Percentiles rank a stretch among this genome's conserved stretches.
These are phyloP conservation scores for Lochmaea capreae DNA, from an alignment of 2,888 invertebrate genomes.

Conservation along the genomic window DNA sequence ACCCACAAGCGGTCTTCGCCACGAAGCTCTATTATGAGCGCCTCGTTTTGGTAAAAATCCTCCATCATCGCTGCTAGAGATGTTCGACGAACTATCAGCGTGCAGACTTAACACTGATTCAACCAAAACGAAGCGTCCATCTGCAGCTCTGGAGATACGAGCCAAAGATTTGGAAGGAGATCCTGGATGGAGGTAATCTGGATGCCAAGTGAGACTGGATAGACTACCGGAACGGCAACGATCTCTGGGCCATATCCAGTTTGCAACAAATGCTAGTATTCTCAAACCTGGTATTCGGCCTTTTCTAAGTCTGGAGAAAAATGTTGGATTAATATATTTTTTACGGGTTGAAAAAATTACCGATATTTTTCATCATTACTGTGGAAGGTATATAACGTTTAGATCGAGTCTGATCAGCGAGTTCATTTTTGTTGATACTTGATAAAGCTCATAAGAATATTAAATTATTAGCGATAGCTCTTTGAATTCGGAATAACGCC, in stretches of 20 bases:
- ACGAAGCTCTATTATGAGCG: conserved; percentile 70
- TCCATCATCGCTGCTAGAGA: conserved; percentile 82
- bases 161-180: conserved; percentile 67
- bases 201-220: conserved; percentile 63
- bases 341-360: background rate
- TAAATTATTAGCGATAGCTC: no score
- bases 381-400: background rate
- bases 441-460: no score
- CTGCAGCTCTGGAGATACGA: conserved; percentile 79
- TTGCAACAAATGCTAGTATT: conserved; percentile 75
- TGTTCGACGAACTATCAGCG: conserved; percentile 69
- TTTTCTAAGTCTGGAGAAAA: conserved; percentile 83
- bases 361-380: background rate
- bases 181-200: conserved; percentile 62
- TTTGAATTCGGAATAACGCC: no score
- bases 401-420: no score
- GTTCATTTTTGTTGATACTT: no score
- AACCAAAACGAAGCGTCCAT: conserved; percentile 78
- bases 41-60: conserved; percentile 78
- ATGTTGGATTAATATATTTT: background rate
- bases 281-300: conserved; percentile 95
- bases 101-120: conserved; percentile 68
- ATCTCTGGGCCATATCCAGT: conserved; percentile 83
- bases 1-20: conserved; percentile 74
- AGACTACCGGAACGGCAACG: conserved; percentile 71